phyloP scores from a whole-genome alignment of 2,113 vertebrate genomes.

The Rhabdornis inornatus region DNA sequence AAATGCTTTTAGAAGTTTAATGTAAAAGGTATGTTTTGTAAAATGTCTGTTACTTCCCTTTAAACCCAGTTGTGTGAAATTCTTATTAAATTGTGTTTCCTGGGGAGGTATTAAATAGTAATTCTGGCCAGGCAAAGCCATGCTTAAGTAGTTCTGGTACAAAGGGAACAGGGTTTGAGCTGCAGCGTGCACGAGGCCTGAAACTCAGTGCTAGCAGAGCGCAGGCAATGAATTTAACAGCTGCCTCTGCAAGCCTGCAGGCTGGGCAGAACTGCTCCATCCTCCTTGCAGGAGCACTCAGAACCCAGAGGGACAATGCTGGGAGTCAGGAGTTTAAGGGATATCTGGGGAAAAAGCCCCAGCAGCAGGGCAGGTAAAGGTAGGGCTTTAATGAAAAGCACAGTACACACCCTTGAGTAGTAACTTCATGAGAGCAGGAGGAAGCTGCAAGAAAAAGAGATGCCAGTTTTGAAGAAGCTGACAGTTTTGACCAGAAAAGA shows the following conservation, averaged over 20 bases:
- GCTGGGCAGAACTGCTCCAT: not conserved
- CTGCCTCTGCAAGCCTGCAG: not conserved
- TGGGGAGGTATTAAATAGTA: slow-evolving; percentile 29
- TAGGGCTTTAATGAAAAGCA: not conserved
- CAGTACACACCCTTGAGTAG: not conserved
- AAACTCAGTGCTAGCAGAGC: not conserved
- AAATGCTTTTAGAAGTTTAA: slow-evolving; percentile 44
- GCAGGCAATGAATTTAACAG: slow-evolving; percentile 17
- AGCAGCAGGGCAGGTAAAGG: not conserved
- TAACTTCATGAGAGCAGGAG: not conserved
- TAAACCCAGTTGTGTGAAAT: slow-evolving; percentile 39
- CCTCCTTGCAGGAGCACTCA: not conserved
- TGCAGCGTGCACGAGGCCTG: not conserved
- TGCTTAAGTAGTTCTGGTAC: not conserved
- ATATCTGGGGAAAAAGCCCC: not conserved
- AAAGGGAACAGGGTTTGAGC: not conserved
- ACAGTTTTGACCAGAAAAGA: not conserved
- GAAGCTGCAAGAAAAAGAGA: not conserved
- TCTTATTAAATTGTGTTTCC: slow-evolving; percentile 50
- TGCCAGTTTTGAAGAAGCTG: not conserved
- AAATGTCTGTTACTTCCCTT: slow-evolving; percentile 37
- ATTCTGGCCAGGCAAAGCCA: not conserved
- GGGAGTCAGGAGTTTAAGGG: not conserved
- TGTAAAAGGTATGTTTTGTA: slow-evolving; percentile 37
- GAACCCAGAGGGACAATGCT: not conserved